These are phyloP conservation scores for Drosophila pseudotalamancana DNA, from an alignment of 2,888 invertebrate species.

Conservation along the genomic window DNA sequence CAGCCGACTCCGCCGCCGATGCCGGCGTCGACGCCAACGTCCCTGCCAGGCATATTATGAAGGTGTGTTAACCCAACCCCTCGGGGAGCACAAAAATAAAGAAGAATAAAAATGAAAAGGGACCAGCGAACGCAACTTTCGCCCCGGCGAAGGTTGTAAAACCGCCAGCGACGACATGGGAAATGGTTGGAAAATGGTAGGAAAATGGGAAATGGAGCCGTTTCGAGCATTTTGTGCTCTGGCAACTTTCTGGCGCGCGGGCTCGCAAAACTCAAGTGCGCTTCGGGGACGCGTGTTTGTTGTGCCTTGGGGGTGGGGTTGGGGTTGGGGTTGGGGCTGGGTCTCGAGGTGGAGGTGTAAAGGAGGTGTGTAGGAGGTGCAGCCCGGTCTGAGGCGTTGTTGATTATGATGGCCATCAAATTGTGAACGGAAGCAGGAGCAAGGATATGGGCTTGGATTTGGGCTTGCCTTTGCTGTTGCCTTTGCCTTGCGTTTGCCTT, in stretches of 20 bases:
- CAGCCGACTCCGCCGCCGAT: constrained; percentile 11
- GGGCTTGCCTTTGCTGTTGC: neutral
- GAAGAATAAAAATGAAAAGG: constrained; percentile 14
- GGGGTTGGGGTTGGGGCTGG: constrained; percentile 1
- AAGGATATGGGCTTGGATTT: constrained; percentile 27
- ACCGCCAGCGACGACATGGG: constrained; percentile 73
- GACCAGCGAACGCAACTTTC: constrained; percentile 38
- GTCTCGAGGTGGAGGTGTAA: neutral
- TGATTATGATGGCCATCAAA: constrained; percentile 76
- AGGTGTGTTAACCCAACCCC: constrained; percentile 62
- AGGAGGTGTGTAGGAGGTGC: neutral
- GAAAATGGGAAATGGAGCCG: constrained; percentile 46
- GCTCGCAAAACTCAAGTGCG: constrained; percentile 73
- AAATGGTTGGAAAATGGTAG: constrained; percentile 48
- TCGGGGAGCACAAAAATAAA: constrained; percentile 8
- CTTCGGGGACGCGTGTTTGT: constrained; percentile 69
- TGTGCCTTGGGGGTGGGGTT: constrained; percentile 4
- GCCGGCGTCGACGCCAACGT: constrained; percentile 50
- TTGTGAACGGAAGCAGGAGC: constrained; percentile 8
- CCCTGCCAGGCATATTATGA: constrained; percentile 42
- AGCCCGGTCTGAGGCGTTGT: constrained; percentile 50
- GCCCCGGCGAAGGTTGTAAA: constrained; percentile 74
- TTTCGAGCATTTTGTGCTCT: constrained; percentile 61
- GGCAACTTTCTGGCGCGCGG: constrained; percentile 73
- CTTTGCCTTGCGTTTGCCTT: constrained; percentile 30